A percentile compares a stretch with the other conserved stretches of the same genome.
These are phyloP conservation scores for Cydia fagiglandana DNA, from an alignment of 1,140 invertebrate species.

Conservation along the genomic window DNA sequence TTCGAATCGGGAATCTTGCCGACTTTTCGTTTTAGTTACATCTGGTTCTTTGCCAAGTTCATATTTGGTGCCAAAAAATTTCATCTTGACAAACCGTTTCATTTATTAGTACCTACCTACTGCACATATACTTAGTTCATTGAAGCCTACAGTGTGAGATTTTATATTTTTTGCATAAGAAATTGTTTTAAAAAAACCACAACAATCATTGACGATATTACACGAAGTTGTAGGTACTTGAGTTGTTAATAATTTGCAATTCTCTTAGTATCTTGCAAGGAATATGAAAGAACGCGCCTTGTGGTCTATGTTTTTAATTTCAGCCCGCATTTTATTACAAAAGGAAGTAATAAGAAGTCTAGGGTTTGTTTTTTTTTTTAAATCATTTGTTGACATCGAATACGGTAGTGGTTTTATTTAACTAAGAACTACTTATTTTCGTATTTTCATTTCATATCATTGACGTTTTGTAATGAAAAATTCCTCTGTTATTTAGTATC, in stretches of 20 bases:
- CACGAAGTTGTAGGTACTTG: background rate
- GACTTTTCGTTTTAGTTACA: slow-evolving; percentile 9
- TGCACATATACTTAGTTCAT: background rate
- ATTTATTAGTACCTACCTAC: background rate
- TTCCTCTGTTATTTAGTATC: too few relatives aligned
- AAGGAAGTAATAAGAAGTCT: background rate
- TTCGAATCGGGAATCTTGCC: background rate
- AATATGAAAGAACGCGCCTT: slow-evolving; percentile 2
- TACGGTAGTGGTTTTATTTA: background rate
- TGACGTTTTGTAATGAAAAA: too few relatives aligned
- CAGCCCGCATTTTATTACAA: slow-evolving; percentile 7
- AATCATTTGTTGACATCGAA: background rate
- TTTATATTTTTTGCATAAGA: too few relatives aligned
- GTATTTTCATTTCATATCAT: too few relatives aligned
- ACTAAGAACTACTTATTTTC: too few relatives aligned
- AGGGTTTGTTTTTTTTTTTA: background rate
- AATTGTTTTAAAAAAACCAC: too few relatives aligned
- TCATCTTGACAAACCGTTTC: slow-evolving; percentile 12
- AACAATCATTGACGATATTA: too few relatives aligned
- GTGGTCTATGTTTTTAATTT: slow-evolving; percentile 22
- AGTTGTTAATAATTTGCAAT: slow-evolving; percentile 15
- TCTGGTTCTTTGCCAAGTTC: slow-evolving; percentile 17
- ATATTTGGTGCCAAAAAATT: slow-evolving; percentile 12
- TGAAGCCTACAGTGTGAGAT: too few relatives aligned
- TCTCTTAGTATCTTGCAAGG: background rate